A percentile compares a stretch with the other conserved stretches of the same genome.
Evolutionary conservation across 2,797 vertebrate genomes (phyloP).

Genomic region (Lindbergichthys nudifrons): DNA sequence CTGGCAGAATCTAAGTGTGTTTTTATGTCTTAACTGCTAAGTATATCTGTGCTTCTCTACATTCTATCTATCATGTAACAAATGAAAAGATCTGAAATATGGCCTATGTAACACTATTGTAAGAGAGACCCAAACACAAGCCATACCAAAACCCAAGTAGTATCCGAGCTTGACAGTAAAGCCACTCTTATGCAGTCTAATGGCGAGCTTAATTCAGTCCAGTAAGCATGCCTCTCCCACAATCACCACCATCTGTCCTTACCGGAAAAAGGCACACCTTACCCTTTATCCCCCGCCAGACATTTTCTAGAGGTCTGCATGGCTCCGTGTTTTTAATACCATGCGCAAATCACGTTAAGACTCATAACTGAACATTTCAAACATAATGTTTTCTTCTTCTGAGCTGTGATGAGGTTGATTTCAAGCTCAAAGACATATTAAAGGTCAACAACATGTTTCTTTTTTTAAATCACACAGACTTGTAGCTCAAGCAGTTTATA

Average conservation of each 20-base stretch:
- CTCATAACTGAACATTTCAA: constrained; percentile 41
- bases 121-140: constrained; percentile 59
- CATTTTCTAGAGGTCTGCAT: constrained; percentile 55
- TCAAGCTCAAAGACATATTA: constrained; percentile 33
- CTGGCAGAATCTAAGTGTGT: constrained; percentile 85
- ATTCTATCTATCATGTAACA: constrained; percentile 77
- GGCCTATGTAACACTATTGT: constrained; percentile 52
- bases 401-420: constrained; percentile 38
- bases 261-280: constrained; percentile 92
- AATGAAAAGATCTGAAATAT: constrained; percentile 63
- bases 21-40: constrained; percentile 77
- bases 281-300: constrained; percentile 65
- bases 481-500: constrained; percentile 44
- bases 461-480: constrained; percentile 23
- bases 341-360: constrained; percentile 48
- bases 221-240: constrained; percentile 84
- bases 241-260: constrained; percentile 83
- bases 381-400: constrained; percentile 34
- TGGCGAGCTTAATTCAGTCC: constrained; percentile 52
- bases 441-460: constrained; percentile 43
- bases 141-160: constrained; percentile 48
- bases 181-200: constrained; percentile 54
- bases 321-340: constrained; percentile 52
- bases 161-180: constrained; percentile 43
- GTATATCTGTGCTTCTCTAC: constrained; percentile 86